Conservation (phyloP, 2,797 vertebrate genomes). For the Tympanoctomys barrerae region DNA sequence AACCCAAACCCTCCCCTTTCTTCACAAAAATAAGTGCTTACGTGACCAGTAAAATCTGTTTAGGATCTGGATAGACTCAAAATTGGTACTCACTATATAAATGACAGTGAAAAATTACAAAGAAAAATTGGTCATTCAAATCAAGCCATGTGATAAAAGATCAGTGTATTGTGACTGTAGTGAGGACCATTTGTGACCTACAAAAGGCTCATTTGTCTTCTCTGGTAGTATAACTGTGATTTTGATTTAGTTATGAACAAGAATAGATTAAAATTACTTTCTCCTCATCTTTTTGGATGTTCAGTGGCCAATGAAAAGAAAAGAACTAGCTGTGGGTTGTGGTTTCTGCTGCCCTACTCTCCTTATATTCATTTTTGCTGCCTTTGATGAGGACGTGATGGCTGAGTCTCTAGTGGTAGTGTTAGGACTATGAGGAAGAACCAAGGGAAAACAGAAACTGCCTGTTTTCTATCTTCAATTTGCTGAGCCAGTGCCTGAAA, state of each 20-base stretch:
- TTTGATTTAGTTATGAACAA: background rate
- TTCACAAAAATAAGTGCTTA: background rate
- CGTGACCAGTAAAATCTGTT: background rate
- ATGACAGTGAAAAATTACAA: background rate
- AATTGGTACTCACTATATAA: background rate
- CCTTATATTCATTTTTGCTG: background rate
- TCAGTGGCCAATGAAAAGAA: background rate
- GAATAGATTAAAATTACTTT: background rate
- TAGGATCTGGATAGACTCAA: background rate
- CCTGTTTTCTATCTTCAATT: background rate
- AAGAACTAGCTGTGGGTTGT: background rate
- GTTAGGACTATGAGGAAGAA: background rate
- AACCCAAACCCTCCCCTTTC: background rate
- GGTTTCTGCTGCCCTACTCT: background rate
- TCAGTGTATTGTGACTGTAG: background rate
- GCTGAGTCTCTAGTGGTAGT: background rate
- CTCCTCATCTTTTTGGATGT: background rate
- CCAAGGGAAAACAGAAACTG: background rate
- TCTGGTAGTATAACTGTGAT: background rate
- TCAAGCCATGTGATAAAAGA: background rate
- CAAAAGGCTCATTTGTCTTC: slow-evolving; percentile 19
- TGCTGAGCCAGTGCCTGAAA: background rate
- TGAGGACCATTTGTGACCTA: background rate
- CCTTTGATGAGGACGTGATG: background rate
- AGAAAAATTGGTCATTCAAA: slow-evolving; percentile 16